phyloP scores from a whole-genome alignment of 2,888 invertebrate species.

The Trichopoda pennipes region DNA sequence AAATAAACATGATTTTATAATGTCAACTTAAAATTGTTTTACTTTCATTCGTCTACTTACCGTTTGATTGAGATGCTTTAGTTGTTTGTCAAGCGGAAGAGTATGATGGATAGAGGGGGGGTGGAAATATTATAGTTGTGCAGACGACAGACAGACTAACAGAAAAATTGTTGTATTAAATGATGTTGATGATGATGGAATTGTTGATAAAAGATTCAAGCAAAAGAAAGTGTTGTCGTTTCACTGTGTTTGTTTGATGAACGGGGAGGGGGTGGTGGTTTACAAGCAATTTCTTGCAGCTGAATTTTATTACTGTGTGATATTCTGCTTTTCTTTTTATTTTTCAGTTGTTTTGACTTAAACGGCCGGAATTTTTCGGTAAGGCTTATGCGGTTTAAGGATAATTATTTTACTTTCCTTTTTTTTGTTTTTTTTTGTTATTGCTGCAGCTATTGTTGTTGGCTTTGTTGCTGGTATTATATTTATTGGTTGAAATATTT shows the following conservation, averaged over 20 bases:
- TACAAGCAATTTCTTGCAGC: constrained; percentile 30
- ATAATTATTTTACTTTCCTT: constrained; percentile 19
- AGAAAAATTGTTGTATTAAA: constrained; percentile 33
- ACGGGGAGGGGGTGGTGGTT: not conserved
- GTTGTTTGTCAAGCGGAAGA: constrained; percentile 4
- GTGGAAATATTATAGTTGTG: not conserved
- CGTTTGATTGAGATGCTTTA: constrained; percentile 60
- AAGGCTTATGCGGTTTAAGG: constrained; percentile 49
- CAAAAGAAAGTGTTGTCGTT: constrained; percentile 54
- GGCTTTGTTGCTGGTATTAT: constrained; percentile 31
- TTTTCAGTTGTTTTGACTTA: constrained; percentile 14
- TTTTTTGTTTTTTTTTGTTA: constrained; percentile 7
- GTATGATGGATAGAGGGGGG: not conserved
- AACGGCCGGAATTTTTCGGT: constrained; percentile 35
- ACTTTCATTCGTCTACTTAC: constrained; percentile 58
- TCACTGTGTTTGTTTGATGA: not conserved
- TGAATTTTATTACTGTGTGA: constrained; percentile 22
- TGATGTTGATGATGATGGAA: constrained; percentile 64
- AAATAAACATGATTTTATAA: constrained; percentile 37
- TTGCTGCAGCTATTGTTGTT: constrained; percentile 67
- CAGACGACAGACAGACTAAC: constrained; percentile 20
- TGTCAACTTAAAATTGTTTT: constrained; percentile 35
- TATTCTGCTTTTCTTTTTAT: not conserved
- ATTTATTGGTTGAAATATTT: constrained; percentile 72
- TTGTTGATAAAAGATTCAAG: constrained; percentile 36